A percentile compares a stretch with the other conserved stretches of the same genome.
These are phyloP conservation scores for Diaperis boleti DNA, from an alignment of 2,888 invertebrate species.

Conservation along the genomic window DNA sequence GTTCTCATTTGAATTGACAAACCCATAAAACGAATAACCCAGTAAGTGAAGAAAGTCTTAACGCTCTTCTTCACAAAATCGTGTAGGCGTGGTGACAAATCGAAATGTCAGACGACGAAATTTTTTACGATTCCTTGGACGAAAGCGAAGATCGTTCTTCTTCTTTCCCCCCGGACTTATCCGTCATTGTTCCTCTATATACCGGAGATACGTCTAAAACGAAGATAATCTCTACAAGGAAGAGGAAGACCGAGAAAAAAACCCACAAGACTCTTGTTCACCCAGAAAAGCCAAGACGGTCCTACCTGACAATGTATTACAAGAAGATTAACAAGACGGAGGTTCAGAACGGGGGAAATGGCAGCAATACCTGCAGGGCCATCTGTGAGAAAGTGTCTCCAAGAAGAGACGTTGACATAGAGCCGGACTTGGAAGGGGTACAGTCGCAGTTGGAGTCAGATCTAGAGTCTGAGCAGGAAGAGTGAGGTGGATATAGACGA, in stretches of 20 bases:
- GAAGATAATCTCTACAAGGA: not conserved
- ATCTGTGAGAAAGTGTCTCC: conserved; percentile 17
- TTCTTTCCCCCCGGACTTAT: not conserved
- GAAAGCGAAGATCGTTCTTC: conserved; percentile 17
- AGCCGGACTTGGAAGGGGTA: conserved; percentile 1
- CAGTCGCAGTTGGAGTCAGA: not conserved
- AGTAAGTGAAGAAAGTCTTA: too few species aligned
- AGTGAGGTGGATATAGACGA: not conserved
- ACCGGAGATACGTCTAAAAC: conserved; percentile 14
- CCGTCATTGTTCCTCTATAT: conserved; percentile 18
- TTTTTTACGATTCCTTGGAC: conserved; percentile 41
- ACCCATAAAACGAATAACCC: too few species aligned
- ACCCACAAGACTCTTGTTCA: not conserved
- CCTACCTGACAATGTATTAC: conserved; percentile 27
- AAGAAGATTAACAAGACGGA: not conserved
- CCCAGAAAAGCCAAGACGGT: not conserved
- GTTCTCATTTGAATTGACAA: too few species aligned
- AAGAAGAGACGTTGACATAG: conserved; percentile 1
- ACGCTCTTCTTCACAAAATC: too few species aligned
- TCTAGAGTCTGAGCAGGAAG: conserved; percentile 1
- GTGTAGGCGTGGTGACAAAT: too few species aligned
- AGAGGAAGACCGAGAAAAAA: not conserved
- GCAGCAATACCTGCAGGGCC: conserved; percentile 15
- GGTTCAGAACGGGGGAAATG: not conserved
- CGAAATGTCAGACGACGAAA: conserved; percentile 37